A percentile compares a stretch with the other conserved stretches of the same genome.
Evolutionary conservation across 2,888 invertebrate genomes (phyloP).

Genomic region (Synanthedon tipuliformis): DNA sequence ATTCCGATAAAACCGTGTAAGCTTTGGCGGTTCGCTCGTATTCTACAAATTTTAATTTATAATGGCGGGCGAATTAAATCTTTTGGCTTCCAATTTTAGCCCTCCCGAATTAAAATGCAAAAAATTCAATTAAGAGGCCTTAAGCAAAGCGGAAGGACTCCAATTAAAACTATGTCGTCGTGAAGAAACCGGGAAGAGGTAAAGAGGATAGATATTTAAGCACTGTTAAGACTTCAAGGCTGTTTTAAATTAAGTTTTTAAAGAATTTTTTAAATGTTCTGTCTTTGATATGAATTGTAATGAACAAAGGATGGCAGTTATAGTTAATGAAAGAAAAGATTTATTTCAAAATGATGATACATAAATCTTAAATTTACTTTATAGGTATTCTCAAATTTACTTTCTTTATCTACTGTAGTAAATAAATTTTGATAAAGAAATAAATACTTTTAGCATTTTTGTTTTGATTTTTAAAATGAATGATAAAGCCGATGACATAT

Average conservation of each 20-base stretch:
- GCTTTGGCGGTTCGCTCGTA: too few species aligned
- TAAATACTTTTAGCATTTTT: too few species aligned
- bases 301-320: too few species aligned
- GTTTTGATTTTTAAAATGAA: too few species aligned
- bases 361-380: neutral
- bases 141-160: conserved; percentile 44
- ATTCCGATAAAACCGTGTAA: too few species aligned
- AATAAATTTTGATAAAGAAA: too few species aligned
- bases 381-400: neutral
- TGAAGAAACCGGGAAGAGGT: conserved; percentile 30
- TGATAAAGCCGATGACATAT: neutral
- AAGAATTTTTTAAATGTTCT: conserved; percentile 12
- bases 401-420: too few species aligned
- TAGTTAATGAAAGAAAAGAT: too few species aligned
- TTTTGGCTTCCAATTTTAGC: conserved; percentile 22
- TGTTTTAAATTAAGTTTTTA: conserved; percentile 34
- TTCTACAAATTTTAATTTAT: conserved; percentile 7
- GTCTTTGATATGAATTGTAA: too few species aligned
- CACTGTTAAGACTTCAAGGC: conserved; percentile 39
- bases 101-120: conserved; percentile 33
- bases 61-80: conserved; percentile 24
- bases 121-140: conserved; percentile 43
- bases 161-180: conserved; percentile 59
- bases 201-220: conserved; percentile 34
- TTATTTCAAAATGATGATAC: too few species aligned